Conservation (phyloP, 1,140 invertebrate species). For the Ericerus pela region DNA sequence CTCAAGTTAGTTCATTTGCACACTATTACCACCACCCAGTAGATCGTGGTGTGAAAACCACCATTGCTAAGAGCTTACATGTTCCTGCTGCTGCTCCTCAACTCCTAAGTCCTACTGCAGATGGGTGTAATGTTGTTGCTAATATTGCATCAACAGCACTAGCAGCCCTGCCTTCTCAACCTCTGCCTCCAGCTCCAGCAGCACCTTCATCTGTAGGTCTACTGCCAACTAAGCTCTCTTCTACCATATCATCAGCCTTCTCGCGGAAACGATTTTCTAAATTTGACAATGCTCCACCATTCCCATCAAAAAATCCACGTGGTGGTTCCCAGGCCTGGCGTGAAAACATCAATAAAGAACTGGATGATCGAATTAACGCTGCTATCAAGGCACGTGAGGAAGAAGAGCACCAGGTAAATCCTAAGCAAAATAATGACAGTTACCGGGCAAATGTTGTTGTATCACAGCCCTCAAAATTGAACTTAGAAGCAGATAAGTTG, state of each 20-base stretch:
- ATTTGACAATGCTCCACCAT: background rate
- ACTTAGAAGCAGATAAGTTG: too few relatives aligned
- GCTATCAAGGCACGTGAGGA: background rate
- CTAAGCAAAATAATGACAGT: background rate
- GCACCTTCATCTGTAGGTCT: background rate
- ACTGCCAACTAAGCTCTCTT: background rate
- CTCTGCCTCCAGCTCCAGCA: conserved; percentile 17
- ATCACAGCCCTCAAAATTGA: too few relatives aligned
- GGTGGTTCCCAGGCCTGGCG: background rate
- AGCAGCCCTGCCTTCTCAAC: conserved; percentile 18
- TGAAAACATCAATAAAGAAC: conserved; percentile 1
- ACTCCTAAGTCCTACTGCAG: too few relatives aligned
- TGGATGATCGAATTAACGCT: background rate
- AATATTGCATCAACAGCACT: conserved; percentile 17
- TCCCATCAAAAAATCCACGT: background rate
- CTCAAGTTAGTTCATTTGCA: background rate
- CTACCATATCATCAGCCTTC: background rate
- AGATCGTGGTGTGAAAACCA: too few relatives aligned
- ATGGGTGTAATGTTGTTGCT: conserved; percentile 14
- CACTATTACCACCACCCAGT: too few relatives aligned
- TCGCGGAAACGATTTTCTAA: background rate
- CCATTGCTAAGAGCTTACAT: too few relatives aligned
- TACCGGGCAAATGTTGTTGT: too few relatives aligned
- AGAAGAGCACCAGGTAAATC: background rate
- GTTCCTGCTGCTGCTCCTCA: too few relatives aligned